Percentiles rank a stretch among this genome's conserved stretches.
phyloP scores from a whole-genome alignment of 2,797 vertebrate genomes.

The Danio tinwini region DNA sequence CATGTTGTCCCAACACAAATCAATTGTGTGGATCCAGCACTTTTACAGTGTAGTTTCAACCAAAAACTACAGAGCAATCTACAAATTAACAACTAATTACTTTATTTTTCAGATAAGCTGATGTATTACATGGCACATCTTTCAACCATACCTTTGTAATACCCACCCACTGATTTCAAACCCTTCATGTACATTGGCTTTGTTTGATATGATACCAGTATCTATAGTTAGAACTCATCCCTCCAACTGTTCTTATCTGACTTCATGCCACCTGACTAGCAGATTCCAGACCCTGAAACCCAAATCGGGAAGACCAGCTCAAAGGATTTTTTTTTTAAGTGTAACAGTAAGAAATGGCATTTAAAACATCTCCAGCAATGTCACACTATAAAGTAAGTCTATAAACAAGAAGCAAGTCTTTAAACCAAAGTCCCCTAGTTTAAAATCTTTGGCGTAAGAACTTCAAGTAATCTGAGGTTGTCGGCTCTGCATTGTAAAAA shows the following conservation, averaged over 20 bases:
- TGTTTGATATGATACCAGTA: conserved; percentile 70
- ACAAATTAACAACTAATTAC: neutral
- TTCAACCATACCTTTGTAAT: neutral
- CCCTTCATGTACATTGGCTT: conserved; percentile 58
- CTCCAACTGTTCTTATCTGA: conserved; percentile 64
- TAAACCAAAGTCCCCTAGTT: neutral
- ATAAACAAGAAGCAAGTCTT: conserved; percentile 12
- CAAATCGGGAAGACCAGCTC: conserved; percentile 56
- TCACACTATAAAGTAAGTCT: conserved; percentile 43
- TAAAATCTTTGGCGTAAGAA: conserved; percentile 12
- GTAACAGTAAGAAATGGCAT: conserved; percentile 51
- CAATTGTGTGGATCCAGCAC: too few relatives aligned
- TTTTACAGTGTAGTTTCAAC: neutral
- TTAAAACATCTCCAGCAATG: conserved; percentile 32
- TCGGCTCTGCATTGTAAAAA: conserved; percentile 31
- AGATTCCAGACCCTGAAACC: conserved; percentile 72
- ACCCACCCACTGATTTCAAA: conserved; percentile 50
- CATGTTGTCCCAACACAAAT: too few relatives aligned
- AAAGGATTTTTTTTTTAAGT: conserved; percentile 63
- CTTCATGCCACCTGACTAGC: conserved; percentile 62
- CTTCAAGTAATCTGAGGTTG: conserved; percentile 29
- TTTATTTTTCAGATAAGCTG: neutral
- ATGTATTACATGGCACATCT: neutral
- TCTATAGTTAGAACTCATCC: conserved; percentile 76
- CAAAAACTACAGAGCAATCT: neutral